phyloP scores from a whole-genome alignment of 2,888 invertebrate species.

The Lithophane socia region DNA sequence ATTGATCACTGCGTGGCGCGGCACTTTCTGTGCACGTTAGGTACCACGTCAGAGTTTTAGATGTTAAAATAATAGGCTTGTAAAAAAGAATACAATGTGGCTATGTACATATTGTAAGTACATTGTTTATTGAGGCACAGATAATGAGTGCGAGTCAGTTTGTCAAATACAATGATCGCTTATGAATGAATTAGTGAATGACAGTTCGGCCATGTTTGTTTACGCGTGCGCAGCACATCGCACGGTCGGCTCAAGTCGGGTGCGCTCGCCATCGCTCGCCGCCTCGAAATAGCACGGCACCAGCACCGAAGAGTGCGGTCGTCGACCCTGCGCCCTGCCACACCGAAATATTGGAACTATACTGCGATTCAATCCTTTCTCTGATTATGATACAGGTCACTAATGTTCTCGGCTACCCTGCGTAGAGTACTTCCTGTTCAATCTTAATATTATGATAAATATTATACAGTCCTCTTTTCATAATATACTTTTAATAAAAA shows the following conservation, averaged over 20 bases:
- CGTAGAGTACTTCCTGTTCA: slow-evolving; percentile 54
- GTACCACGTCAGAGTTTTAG: slow-evolving; percentile 29
- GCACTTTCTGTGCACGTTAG: slow-evolving; percentile 19
- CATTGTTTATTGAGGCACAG: slow-evolving; percentile 63
- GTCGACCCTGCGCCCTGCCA: slow-evolving; percentile 87
- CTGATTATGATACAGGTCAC: slow-evolving; percentile 77
- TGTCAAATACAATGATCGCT: slow-evolving; percentile 86
- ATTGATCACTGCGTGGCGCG: slow-evolving; percentile 28
- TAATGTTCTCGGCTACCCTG: slow-evolving; percentile 63
- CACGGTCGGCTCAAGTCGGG: slow-evolving; percentile 82
- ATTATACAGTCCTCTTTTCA: not conserved
- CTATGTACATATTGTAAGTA: slow-evolving; percentile 5
- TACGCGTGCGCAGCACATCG: slow-evolving; percentile 84
- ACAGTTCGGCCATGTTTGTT: slow-evolving; percentile 89
- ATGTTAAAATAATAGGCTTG: slow-evolving; percentile 34
- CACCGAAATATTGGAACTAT: slow-evolving; percentile 88
- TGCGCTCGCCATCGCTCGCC: slow-evolving; percentile 81
- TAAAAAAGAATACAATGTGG: slow-evolving; percentile 58
- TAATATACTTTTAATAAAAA: not conserved
- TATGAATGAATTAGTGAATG: slow-evolving; percentile 90
- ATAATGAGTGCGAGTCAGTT: slow-evolving; percentile 82
- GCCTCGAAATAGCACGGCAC: slow-evolving; percentile 89
- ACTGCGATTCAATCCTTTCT: slow-evolving; percentile 82
- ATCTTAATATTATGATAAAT: slow-evolving; percentile 46
- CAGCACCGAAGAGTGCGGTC: slow-evolving; percentile 86